These are phyloP conservation scores for Drosophila nigrodunni DNA, from an alignment of 1,140 invertebrate genomes.

Conservation along the genomic window DNA sequence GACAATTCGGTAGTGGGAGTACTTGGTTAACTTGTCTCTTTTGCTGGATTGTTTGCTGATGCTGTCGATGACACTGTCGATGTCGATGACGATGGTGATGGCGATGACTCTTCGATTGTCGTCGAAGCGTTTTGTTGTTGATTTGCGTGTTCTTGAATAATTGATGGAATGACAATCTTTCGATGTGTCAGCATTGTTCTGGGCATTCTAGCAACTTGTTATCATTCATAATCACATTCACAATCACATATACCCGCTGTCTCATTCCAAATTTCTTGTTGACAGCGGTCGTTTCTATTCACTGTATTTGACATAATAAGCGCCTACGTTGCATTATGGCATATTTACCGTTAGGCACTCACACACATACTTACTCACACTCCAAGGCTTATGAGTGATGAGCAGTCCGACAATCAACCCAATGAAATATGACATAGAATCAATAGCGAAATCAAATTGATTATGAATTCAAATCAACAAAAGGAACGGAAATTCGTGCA, in stretches of 20 bases:
- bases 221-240: constrained; percentile 48
- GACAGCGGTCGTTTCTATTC: constrained; percentile 44
- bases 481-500: not conserved
- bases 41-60: not conserved
- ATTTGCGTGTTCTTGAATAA: constrained; percentile 61
- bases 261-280: constrained; percentile 39
- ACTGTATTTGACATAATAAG: constrained; percentile 70
- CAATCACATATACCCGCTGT: constrained; percentile 42
- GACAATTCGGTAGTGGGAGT: constrained; percentile 2
- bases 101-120: constrained; percentile 53
- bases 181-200: constrained; percentile 80
- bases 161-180: constrained; percentile 79
- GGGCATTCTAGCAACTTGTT: constrained; percentile 59
- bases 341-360: constrained; percentile 13
- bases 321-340: constrained; percentile 64
- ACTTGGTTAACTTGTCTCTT: constrained; percentile 10
- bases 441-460: constrained; percentile 36
- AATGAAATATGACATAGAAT: constrained; percentile 49
- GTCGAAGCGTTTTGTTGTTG: constrained; percentile 44
- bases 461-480: constrained; percentile 3
- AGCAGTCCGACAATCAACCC: constrained; percentile 67
- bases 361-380: constrained; percentile 15
- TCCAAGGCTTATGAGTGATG: constrained; percentile 63
- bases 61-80: not conserved
- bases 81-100: constrained; percentile 13